phyloP scores from a whole-genome alignment of 2,113 vertebrate genomes.

The Circaetus cinerascens region DNA sequence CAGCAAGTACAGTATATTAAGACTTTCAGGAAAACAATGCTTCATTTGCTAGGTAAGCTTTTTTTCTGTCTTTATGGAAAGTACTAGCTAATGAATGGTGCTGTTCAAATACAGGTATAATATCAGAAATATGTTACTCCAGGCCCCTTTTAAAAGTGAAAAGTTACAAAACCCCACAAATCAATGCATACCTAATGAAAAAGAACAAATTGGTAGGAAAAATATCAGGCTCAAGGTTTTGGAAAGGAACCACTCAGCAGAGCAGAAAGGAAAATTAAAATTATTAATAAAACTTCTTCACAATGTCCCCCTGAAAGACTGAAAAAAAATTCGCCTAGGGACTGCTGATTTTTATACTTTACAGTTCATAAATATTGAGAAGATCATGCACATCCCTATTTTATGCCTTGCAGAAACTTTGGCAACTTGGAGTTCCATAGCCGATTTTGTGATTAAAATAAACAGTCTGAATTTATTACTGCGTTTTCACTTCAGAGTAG shows the following conservation, averaged over 20 bases:
- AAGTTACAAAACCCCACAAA: not conserved
- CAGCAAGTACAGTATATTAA: not conserved
- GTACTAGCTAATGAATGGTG: not conserved
- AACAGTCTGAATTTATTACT: conserved; percentile 14
- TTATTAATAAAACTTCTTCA: conserved; percentile 18
- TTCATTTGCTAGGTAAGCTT: not conserved
- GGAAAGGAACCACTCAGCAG: not conserved
- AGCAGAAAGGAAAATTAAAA: conserved; percentile 1
- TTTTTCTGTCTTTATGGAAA: not conserved
- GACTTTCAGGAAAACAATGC: not conserved
- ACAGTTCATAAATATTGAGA: conserved; percentile 31
- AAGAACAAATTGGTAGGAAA: not conserved
- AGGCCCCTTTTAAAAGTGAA: not conserved
- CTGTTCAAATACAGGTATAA: not conserved
- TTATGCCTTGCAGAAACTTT: not conserved
- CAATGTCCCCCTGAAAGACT: not conserved
- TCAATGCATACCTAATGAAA: not conserved
- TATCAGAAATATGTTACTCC: not conserved
- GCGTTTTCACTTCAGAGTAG: not conserved
- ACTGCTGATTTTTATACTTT: not conserved
- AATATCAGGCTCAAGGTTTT: not conserved
- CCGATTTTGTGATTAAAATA: conserved; percentile 25
- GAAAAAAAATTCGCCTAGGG: not conserved
- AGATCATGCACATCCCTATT: not conserved
- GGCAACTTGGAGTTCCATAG: not conserved